Base-by-base conservation (phyloP, 1,140 invertebrate species). In the Drosophila biarmipes region DNA sequence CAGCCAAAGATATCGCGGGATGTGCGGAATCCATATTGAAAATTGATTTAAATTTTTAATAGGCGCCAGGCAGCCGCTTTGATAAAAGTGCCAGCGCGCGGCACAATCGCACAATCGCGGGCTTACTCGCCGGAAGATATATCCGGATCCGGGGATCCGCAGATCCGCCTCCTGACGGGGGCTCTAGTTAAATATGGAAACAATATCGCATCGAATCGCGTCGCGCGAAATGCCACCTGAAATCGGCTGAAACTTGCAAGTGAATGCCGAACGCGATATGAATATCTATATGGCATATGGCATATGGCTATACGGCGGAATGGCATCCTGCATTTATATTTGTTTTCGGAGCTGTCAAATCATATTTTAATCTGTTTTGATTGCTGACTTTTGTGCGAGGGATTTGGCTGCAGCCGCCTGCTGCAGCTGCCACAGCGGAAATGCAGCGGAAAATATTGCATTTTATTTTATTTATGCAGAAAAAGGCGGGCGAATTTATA, bases 291-390 rank as follows among this genome's bases (percentile, higher is more conserved):
- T 64, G 43, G 35, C 38, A 42, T 42, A 42, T 42, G 40, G 15
- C 37, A n/a, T n/a, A n/a, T 64, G 43, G 35, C 38, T 17, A 42
- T 42, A 42, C 19, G 40, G 15, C 37, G 6, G n/a, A 12, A 35
- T 58, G 57, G 49, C 66, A 58, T 59, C 38, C 64, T 63, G 58
- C 78, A 66, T 67, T 53, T 67, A 76, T 74, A 75, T 66, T 74
- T 76, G 84, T 78, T 75, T 63, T 57, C 72, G 78, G 63, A 67
- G 81, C 85, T 91, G 85, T 91, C 90, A 91, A 91, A 91, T 91
- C 90, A 91, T 91, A 91, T 91, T 91, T 91, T 91, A 91, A 91
- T 91, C 90, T 91, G 86, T 80, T 91, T 91, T 91, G 90, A 91
- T 91, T 91, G 90, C 85, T 91, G 90, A 91, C 90, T 91, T 91